Conservation (phyloP, 1,140 invertebrate species). For the Dufourea novaeangliae region DNA sequence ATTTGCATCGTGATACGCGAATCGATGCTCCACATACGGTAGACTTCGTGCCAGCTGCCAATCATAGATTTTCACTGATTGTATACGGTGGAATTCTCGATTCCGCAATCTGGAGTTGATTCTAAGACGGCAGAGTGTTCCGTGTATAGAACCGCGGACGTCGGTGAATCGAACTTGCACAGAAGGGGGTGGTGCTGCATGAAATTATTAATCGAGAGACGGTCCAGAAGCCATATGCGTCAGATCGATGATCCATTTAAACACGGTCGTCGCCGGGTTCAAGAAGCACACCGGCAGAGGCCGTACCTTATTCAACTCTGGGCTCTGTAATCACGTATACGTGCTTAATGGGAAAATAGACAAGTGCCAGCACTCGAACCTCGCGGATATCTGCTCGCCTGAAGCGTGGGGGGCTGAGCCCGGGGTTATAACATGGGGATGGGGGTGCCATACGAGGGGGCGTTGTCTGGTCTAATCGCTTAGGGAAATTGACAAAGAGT, state of each 20-base stretch:
- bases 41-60: neutral
- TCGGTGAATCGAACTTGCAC: slow-evolving; percentile 6
- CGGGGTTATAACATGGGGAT: slow-evolving; percentile 29
- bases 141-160: neutral
- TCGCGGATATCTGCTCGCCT: slow-evolving; percentile 51
- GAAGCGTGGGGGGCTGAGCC: slow-evolving; percentile 42
- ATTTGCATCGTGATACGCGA: neutral
- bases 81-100: neutral
- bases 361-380: slow-evolving; percentile 60
- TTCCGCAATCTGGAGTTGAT: slow-evolving; percentile 29
- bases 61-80: slow-evolving; percentile 33
- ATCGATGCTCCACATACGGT: slow-evolving; percentile 8
- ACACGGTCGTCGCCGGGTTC: slow-evolving; percentile 34
- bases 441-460: slow-evolving; percentile 52
- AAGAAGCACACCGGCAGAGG: slow-evolving; percentile 27
- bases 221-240: slow-evolving; percentile 45
- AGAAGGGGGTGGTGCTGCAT: neutral
- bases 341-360: slow-evolving; percentile 73
- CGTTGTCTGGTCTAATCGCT: slow-evolving; percentile 69
- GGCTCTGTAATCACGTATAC: slow-evolving; percentile 64
- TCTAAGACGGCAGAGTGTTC: neutral
- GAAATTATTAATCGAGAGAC: slow-evolving; percentile 54
- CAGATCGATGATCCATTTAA: slow-evolving; percentile 59
- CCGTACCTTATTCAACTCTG: slow-evolving; percentile 51
- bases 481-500: slow-evolving; percentile 76